phyloP scores from a whole-genome alignment of 2,113 vertebrate species.

The Labeo catla region DNA sequence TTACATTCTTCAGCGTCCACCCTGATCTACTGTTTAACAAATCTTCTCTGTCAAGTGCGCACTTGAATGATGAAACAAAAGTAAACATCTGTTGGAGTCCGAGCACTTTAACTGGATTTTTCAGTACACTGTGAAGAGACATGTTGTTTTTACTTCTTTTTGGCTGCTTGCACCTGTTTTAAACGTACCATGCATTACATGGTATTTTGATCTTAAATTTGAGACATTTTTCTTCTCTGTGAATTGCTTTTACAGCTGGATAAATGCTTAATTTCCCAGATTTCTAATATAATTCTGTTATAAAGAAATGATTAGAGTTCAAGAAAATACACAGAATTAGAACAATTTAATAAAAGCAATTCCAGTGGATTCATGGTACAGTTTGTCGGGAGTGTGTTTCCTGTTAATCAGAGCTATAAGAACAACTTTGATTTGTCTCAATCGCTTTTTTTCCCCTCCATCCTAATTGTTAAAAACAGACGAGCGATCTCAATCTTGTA shows the following conservation, averaged over 20 bases:
- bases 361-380: background rate
- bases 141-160: background rate
- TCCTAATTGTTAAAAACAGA: slow-evolving; percentile 42
- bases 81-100: slow-evolving; percentile 36
- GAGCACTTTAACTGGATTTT: background rate
- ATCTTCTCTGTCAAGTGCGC: slow-evolving; percentile 5
- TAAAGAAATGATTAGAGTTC: background rate
- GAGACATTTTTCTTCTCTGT: background rate
- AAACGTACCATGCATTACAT: slow-evolving; percentile 2
- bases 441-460: background rate
- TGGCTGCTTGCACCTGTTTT: slow-evolving; percentile 27
- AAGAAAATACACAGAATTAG: background rate
- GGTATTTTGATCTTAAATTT: slow-evolving; percentile 1
- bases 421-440: background rate
- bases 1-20: slow-evolving; percentile 24
- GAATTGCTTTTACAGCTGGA: background rate
- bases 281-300: background rate
- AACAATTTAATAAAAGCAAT: background rate
- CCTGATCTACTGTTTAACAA: slow-evolving; percentile 25
- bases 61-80: slow-evolving; percentile 35
- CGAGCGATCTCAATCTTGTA: slow-evolving; percentile 44
- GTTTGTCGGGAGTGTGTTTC: background rate
- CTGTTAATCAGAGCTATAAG: background rate
- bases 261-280: background rate
- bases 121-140: background rate